Conservation (phyloP, 1,140 invertebrate genomes). For the Pararge aegeria region DNA sequence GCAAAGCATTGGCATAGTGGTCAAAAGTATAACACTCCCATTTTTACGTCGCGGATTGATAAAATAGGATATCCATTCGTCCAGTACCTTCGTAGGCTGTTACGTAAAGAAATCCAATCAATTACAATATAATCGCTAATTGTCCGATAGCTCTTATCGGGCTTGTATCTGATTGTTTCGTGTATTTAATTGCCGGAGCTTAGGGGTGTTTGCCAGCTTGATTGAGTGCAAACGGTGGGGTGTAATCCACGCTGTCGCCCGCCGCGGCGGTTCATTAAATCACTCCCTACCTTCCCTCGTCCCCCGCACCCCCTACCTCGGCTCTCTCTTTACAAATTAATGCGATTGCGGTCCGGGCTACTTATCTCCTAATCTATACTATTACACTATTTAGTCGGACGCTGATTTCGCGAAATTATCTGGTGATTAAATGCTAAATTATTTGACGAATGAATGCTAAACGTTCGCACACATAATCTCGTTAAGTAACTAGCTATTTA, state of each 20-base stretch:
- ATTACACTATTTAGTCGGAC: slow-evolving; percentile 6
- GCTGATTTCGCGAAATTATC: not conserved
- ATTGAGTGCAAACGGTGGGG: slow-evolving; percentile 77
- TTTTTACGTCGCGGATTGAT: too few species aligned
- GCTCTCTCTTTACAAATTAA: slow-evolving; percentile 68
- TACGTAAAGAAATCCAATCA: slow-evolving; percentile 4
- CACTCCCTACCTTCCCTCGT: slow-evolving; percentile 40
- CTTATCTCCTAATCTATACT: slow-evolving; percentile 41
- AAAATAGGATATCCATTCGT: too few species aligned
- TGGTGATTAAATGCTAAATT: not conserved
- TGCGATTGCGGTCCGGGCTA: slow-evolving; percentile 62
- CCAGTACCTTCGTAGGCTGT: too few species aligned
- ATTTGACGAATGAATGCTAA: too few species aligned
- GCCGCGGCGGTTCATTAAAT: slow-evolving; percentile 75
- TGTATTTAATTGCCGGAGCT: slow-evolving; percentile 76
- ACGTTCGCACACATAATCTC: too few species aligned
- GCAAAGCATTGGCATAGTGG: too few species aligned
- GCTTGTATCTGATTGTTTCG: slow-evolving; percentile 69
- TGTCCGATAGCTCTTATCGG: slow-evolving; percentile 67
- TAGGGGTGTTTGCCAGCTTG: slow-evolving; percentile 74
- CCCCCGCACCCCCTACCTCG: slow-evolving; percentile 26
- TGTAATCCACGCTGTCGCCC: slow-evolving; percentile 70
- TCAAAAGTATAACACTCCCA: too few species aligned
- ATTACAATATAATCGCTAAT: slow-evolving; percentile 52
- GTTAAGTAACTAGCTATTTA: too few species aligned